Base-by-base conservation (phyloP, 2,888 invertebrate species). In the Aphodius granarius region DNA sequence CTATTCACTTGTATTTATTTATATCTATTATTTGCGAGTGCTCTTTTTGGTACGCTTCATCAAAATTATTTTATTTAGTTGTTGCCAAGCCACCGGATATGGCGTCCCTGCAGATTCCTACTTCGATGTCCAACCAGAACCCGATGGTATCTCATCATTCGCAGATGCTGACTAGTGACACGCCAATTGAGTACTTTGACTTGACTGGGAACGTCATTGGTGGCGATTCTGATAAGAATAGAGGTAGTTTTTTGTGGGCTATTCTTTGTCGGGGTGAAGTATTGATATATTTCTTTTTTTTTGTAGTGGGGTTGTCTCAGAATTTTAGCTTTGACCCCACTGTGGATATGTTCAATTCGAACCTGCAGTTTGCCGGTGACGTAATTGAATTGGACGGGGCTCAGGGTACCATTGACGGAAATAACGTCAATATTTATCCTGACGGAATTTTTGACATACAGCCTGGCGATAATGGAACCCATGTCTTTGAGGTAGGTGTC, bases 311-410 rank as follows among this genome's bases (percentile, higher is more conserved):
- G 3, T 5, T 62, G 19, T 65, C 65, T 9, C 17, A 65, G 19
- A 20, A 68, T 20, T 68, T 68, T 21, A 19, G 22, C 21, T 75
- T 77, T 72, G 64, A 70, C 17, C 75, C 70, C 16, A 20, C 73
- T 22, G 73, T 72, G 21, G 73, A 73, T 63, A 72, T 76, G 3
- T 79, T 78, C 64, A 23, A 68, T 19, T 20, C 68, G 15, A 76
- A 78, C 19, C 64, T 78, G 1, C 78, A 79, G 21, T 73, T 79
- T 19, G 74, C 75, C 5, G 74, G 68, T 3, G 74, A 78, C 19
- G 71, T 78, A 16, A 72, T 77, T 13, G 73, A 75, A 6, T 23
- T 76, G 16, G 75, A 76, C 9, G 76, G 76, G 5, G 74, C 68
- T 62, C 72, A 76, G 5, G 73, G 68, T 63, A 64, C 71, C 64